phyloP scores from a whole-genome alignment of 1,140 invertebrate species.

The Tribolium madens region DNA sequence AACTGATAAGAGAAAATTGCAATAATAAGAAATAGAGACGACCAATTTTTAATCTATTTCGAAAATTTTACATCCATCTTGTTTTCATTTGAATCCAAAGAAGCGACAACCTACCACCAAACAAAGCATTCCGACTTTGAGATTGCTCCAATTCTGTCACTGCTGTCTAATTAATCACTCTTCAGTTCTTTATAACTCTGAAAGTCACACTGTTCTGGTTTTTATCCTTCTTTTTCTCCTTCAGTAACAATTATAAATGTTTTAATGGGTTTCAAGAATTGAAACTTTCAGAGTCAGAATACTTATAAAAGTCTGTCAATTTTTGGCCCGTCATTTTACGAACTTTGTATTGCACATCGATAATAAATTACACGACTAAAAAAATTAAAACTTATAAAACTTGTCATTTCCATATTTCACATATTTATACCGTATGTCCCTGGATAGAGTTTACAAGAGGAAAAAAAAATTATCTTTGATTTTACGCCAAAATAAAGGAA shows the following conservation, averaged over 20 bases:
- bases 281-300: too few relatives aligned
- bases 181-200: not conserved
- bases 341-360: not conserved
- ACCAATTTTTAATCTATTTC: not conserved
- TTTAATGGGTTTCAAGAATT: not conserved
- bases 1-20: not conserved
- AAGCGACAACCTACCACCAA: too few relatives aligned
- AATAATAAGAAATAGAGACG: not conserved
- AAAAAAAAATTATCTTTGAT: too few relatives aligned
- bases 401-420: not conserved
- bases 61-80: not conserved
- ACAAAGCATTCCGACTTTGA: not conserved
- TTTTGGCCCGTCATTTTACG: not conserved
- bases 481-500: too few relatives aligned
- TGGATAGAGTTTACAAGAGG: too few relatives aligned
- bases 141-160: not conserved
- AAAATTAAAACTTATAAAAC: not conserved
- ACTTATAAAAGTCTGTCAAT: too few relatives aligned
- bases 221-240: not conserved
- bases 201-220: not conserved
- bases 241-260: not conserved
- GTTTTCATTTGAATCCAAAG: not conserved
- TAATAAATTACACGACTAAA: slow-evolving; percentile 5
- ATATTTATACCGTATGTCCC: too few relatives aligned
- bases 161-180: not conserved